phyloP scores from a whole-genome alignment of 2,797 vertebrate genomes.

The Melanotaenia nigrans region DNA sequence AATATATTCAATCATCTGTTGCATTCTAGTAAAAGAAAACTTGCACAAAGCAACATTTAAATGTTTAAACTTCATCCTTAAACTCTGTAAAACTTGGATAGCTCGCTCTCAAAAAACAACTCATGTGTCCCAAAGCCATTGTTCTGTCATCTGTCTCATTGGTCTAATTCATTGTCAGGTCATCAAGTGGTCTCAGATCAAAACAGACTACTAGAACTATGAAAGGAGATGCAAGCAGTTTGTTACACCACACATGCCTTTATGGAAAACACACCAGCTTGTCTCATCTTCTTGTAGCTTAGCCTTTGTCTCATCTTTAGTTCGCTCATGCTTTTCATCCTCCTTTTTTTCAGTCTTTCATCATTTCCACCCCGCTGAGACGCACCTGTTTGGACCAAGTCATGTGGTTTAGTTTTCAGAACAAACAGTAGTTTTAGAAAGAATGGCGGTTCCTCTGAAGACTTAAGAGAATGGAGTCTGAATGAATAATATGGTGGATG shows the following conservation, averaged over 20 bases:
- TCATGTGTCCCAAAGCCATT: conserved; percentile 26
- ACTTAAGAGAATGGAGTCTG: conserved; percentile 65
- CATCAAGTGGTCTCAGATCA: conserved; percentile 52
- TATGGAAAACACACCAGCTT: conserved; percentile 66
- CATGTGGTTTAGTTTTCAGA: conserved; percentile 65
- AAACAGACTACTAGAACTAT: conserved; percentile 53
- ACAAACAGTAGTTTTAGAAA: conserved; percentile 68
- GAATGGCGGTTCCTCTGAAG: conserved; percentile 68
- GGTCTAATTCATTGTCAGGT: conserved; percentile 57
- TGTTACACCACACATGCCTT: conserved; percentile 59
- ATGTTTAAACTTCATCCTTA: conserved; percentile 19
- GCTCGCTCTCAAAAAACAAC: conserved; percentile 26
- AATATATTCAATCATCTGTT: neutral
- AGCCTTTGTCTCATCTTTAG: conserved; percentile 70
- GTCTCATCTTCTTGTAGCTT: conserved; percentile 75
- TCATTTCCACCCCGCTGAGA: conserved; percentile 67
- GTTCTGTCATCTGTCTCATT: conserved; percentile 41
- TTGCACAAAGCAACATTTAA: neutral
- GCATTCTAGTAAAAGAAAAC: neutral
- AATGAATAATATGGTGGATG: conserved; percentile 76
- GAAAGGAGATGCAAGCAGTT: conserved; percentile 61
- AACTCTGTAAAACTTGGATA: conserved; percentile 22
- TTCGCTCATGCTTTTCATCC: conserved; percentile 71
- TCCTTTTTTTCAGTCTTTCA: conserved; percentile 66
- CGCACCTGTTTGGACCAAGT: conserved; percentile 75